phyloP scores from a whole-genome alignment of 2,113 vertebrate genomes.

The Malurus alboscapulatus region DNA sequence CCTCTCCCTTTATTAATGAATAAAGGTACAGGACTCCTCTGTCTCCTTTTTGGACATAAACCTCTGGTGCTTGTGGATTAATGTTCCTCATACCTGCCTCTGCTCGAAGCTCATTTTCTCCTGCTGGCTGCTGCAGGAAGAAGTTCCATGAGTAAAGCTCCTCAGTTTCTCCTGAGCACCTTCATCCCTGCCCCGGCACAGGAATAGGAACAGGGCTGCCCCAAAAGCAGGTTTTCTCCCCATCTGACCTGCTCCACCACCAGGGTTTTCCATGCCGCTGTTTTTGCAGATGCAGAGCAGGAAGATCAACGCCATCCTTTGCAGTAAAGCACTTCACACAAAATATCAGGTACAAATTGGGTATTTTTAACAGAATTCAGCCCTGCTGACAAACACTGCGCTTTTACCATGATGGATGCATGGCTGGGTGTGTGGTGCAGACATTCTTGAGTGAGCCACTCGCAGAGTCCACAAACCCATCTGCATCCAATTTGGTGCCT shows the following conservation, averaged over 20 bases:
- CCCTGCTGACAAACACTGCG: constrained; percentile 28
- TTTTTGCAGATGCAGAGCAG: neutral
- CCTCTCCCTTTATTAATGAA: too few species aligned
- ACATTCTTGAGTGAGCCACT: constrained; percentile 27
- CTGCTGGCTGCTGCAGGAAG: neutral
- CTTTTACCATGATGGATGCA: constrained; percentile 9
- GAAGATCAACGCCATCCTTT: neutral
- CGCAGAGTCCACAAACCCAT: constrained; percentile 41
- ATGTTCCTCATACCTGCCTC: neutral
- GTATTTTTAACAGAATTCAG: constrained; percentile 3
- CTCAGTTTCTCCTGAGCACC: neutral
- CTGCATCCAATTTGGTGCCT: constrained; percentile 56
- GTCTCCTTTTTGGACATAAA: too few species aligned
- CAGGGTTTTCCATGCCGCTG: neutral
- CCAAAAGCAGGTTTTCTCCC: neutral
- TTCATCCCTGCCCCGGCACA: neutral
- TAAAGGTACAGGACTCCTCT: too few species aligned
- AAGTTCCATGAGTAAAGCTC: neutral
- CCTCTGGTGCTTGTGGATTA: too few species aligned
- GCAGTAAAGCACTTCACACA: neutral
- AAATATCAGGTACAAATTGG: neutral
- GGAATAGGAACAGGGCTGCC: neutral
- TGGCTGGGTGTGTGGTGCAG: neutral
- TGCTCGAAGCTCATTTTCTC: fast-evolving
- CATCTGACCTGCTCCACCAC: neutral